Evolutionary conservation across 1,140 invertebrate species (phyloP), one percentile per base, ranked within the genome.

Genomic region (Drosophila pachea): DNA sequence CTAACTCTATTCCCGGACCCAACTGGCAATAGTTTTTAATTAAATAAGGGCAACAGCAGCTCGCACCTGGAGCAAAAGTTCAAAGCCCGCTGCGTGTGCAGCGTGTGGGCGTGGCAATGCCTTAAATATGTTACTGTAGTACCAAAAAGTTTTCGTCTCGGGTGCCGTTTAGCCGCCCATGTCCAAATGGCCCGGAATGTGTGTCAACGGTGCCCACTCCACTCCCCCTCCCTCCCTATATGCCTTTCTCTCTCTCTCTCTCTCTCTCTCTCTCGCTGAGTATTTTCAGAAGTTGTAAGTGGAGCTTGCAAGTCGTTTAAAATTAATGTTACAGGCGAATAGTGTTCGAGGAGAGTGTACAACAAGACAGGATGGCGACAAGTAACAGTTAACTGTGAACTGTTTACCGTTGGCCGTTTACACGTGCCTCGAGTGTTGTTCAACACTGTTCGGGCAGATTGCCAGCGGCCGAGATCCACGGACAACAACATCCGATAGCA

Each of bases 1-100:
- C 12, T 40, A 68, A 68, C 64, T 68, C 58, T 68, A 66, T 65
- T 14, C 22, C 22, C 22, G 22, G 52, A 40, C 60, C 47, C 55
- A 62, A 45, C 52, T 74, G 12, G 45, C 59, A 74, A 72, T 74
- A 78, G 78, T 82, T 82, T 70, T 82, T 82, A 82, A 82, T 83
- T 82, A 83, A 82, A 83, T 82, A 82, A 83, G 64, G 76, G 66
- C 76, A 45, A 71, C 56, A 67, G 65, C 70, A 9, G 54, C 29
- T 43, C 38, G 32, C 31, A 56, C 54, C 49, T 62, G 47, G 16
- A 56, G n/a, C 47, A 45, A 66, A 22, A 64, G 48, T 61, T 40
- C 12, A 11, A 32, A 36, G 33, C 35, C 16, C 36, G 11, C 31
- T 43, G 50, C 22, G 22, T 42, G 48, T 49, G 22, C 32, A 16